Evolutionary conservation across 2,888 invertebrate species (phyloP).

Genomic region (Heliconius charithonia): DNA sequence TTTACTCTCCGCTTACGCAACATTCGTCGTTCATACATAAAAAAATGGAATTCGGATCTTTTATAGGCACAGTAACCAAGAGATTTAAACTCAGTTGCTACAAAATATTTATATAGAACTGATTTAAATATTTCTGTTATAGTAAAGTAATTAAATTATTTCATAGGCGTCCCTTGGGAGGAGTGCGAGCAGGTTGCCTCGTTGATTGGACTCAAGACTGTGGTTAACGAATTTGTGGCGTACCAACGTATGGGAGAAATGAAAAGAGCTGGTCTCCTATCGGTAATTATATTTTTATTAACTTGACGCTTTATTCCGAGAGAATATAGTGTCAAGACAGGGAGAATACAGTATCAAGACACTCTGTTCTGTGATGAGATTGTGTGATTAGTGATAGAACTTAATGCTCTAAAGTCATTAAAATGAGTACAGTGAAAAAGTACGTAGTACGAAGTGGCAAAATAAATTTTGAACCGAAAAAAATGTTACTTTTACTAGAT

Average conservation of each 20-base stretch:
- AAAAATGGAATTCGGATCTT: too few species aligned
- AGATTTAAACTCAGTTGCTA: too few species aligned
- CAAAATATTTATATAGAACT: background rate
- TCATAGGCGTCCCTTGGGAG: conserved; percentile 85
- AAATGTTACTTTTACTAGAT: too few species aligned
- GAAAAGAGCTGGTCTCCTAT: conserved; percentile 78
- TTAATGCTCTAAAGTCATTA: background rate
- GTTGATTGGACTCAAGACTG: conserved; percentile 94
- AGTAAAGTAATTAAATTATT: background rate
- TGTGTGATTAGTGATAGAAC: background rate
- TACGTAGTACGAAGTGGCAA: too few species aligned
- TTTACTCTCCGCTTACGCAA: too few species aligned
- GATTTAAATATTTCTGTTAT: background rate
- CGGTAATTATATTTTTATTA: conserved; percentile 70
- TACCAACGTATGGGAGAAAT: conserved; percentile 89
- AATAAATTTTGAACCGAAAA: too few species aligned
- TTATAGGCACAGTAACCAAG: too few species aligned
- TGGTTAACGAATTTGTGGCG: conserved; percentile 96
- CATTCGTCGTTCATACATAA: too few species aligned
- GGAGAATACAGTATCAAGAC: background rate
- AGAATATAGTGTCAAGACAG: background rate
- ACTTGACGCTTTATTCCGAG: background rate
- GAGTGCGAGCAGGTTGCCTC: conserved; percentile 91
- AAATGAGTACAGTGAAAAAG: too few species aligned
- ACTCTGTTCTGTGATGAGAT: background rate